Evolutionary conservation across 2,797 vertebrate genomes (phyloP), one percentile per base, ranked within the genome.

Genomic region (Eidolon dupreanum): DNA sequence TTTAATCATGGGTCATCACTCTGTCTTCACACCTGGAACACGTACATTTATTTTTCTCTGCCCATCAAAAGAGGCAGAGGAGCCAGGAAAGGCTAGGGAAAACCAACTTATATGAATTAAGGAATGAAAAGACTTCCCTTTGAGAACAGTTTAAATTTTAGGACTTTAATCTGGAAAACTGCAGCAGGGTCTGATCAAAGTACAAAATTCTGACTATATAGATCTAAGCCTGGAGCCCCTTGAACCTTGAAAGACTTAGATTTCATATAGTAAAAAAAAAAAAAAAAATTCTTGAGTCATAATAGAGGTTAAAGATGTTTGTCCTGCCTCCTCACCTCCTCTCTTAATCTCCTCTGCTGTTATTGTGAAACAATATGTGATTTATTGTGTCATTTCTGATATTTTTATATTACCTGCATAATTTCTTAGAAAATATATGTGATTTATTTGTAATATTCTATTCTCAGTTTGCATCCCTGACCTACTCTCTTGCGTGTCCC

Each of bases 1-100:
- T 97, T 91, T 95, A 87, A 89, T 95, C 17, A 1, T 78, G 71
- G 82, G 77, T 95, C 97, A 88, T 95, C 92, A 43, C n/a, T 75
- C 55, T 90, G 43, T 79, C 95, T 86, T 96, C 86, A 88, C 63
- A 95, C 96, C 86, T 97, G 94, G 92, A 95, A 90, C 82, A 55
- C 61, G 22, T 71, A 1, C 43, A 10, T 90, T 95, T 82, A 38
- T 92, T 91, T 92, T 71, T 73, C 55, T 86, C 73, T 94, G 28
- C 66, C 70, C 70, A 79, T 96, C 75, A 81, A 36, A 82, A 73
- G 71, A 97, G 38, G 84, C 59, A 79, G 36, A 85, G n/a, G 41
- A 88, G 38, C 77, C 46, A 31, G 36, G 61, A 94, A 88, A 79
- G 46, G 57, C 84, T 28, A 36, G 53, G 68, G 61, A 86, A 89